Conservation (phyloP, 2,888 invertebrate species). For the Harmothoe impar region DNA sequence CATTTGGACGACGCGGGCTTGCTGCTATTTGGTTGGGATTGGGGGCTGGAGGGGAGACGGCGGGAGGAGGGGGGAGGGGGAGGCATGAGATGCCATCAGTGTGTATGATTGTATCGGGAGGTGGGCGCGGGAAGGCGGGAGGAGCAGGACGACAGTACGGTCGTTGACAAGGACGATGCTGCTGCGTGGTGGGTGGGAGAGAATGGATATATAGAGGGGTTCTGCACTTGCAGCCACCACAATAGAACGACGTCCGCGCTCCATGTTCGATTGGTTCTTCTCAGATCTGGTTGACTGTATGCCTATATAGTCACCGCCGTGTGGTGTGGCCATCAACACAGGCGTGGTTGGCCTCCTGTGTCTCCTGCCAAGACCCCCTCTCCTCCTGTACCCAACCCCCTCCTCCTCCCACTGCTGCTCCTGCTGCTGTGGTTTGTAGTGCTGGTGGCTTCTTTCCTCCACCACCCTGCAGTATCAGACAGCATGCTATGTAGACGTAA, state of each 20-base stretch:
- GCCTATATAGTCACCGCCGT: conserved; percentile 2
- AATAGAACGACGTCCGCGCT: background rate
- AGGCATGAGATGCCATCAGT: conserved; percentile 9
- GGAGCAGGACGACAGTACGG: background rate
- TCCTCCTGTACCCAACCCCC: background rate
- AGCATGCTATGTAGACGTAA: conserved; percentile 24
- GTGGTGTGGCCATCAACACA: background rate
- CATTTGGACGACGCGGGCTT: background rate
- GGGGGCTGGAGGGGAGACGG: background rate
- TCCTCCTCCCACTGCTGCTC: background rate
- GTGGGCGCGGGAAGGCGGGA: background rate
- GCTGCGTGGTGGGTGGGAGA: background rate
- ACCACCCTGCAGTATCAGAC: background rate
- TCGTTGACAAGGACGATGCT: background rate
- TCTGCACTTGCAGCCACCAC: too few relatives aligned
- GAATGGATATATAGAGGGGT: too few relatives aligned
- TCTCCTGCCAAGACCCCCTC: background rate
- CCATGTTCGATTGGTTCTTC: conserved; percentile 34
- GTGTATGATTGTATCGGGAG: conserved; percentile 13
- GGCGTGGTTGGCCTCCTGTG: background rate
- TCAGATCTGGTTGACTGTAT: conserved; percentile 51
- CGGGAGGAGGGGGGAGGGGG: background rate
- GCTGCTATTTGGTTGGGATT: background rate
- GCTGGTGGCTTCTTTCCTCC: background rate
- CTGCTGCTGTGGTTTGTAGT: background rate